Percentiles rank a stretch among this genome's conserved stretches.
phyloP scores from a whole-genome alignment of 2,888 invertebrate species.

The Spatulosminthurus flaviceps region DNA sequence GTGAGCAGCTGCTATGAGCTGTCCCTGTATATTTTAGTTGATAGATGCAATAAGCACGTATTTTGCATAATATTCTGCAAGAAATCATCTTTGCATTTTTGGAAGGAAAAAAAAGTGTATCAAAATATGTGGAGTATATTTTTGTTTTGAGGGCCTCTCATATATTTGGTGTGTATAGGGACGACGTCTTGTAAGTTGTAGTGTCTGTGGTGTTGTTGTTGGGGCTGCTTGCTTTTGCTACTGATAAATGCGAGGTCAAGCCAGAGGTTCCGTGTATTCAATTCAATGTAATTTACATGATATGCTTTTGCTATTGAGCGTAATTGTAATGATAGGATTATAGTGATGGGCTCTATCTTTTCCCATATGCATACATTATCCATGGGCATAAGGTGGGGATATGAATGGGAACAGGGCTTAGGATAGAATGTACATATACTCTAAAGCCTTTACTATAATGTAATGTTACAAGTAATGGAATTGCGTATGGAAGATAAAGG shows the following conservation, averaged over 20 bases:
- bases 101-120: slow-evolving; percentile 8
- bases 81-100: no score
- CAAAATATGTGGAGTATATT: not conserved
- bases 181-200: not conserved
- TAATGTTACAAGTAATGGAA: no score
- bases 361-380: not conserved
- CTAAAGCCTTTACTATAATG: no score
- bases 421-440: no score
- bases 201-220: slow-evolving; percentile 9
- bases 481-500: no score
- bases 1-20: no score
- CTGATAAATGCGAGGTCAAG: slow-evolving; percentile 39
- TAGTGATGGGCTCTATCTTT: not conserved
- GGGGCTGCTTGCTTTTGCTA: slow-evolving; percentile 21
- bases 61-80: no score
- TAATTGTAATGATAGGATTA: slow-evolving; percentile 43
- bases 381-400: no score
- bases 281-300: slow-evolving; percentile 43
- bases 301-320: slow-evolving; percentile 35
- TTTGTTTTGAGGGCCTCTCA: not conserved
- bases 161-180: no score
- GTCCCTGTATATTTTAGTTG: no score
- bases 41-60: no score
- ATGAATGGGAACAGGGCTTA: no score
- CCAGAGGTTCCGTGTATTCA: slow-evolving; percentile 34